Evolutionary conservation across 2,797 vertebrate species (phyloP), one percentile per base, ranked within the genome.

Genomic region (Aulostomus chinensis): DNA sequence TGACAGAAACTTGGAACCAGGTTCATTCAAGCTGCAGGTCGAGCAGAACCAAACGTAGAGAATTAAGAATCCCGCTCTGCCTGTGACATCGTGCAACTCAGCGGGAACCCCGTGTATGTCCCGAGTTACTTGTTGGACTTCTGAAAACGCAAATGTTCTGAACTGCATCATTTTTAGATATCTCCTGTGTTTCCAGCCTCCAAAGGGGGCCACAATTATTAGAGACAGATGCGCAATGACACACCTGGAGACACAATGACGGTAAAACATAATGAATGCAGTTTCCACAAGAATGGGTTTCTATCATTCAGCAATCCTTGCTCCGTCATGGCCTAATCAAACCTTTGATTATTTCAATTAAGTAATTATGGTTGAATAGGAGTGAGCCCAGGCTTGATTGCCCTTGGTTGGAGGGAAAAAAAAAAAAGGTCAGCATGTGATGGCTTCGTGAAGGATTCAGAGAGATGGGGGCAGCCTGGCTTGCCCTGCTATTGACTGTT

Each of bases 341-440:
- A 58, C 39, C 40, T 14, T 50, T 69, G 66, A 79, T 84, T 75
- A 70, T 73, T 75, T 67, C 62, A 73, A 79, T 77, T 68, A 60
- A 58, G 47, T 60, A 73, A 78, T 73, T 73, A 73, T 0, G 14
- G 33, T 34, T 71, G 16, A 55, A 33, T 36, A 34, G 13, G 26
- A 41, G 50, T 48, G 61, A 59, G 72, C 56, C 56, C 28, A 8
- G 49, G 40, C 56, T 71, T 53, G 59, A 84, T 58, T 73, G 69
- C 46, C 53, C 68, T 66, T 56, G 56, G 62, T 55, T 61, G 40
- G 13, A 29, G 32, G n/a, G n/a, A n/a, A n/a, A n/a, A n/a, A n/a
- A n/a, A n/a, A 66, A 59, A 55, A 57, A 47, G 42, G 15, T 33
- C 26, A 74, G 25, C 30, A 40, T 39, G 14, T 32, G 17, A 51